These are phyloP conservation scores for Brachionus sp. DNA, from an alignment of 1,140 invertebrate species.

Conservation along the genomic window DNA sequence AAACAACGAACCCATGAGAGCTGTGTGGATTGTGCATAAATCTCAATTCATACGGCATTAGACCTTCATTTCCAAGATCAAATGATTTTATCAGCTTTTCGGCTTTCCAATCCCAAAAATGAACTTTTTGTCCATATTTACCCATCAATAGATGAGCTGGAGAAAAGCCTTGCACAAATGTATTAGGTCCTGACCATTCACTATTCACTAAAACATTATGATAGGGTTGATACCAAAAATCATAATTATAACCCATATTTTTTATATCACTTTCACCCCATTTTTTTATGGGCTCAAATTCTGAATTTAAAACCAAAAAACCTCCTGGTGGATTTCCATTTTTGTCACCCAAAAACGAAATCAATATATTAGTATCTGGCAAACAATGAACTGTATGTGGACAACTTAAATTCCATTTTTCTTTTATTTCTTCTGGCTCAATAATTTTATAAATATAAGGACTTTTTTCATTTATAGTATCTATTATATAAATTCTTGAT, in stretches of 20 bases:
- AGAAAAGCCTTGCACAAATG: conserved; percentile 72
- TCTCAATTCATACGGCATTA: conserved; percentile 82
- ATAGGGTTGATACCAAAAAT: conserved; percentile 93
- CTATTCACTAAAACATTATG: conserved; percentile 81
- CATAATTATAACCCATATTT: conserved; percentile 63
- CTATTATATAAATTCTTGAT: conserved; percentile 78
- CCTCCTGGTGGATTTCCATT: conserved; percentile 69
- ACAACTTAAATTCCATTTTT: conserved; percentile 67
- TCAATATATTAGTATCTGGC: conserved; percentile 82
- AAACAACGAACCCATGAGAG: conserved; percentile 76
- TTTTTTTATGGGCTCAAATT: conserved; percentile 68
- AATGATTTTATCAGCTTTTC: conserved; percentile 74
- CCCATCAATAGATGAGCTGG: conserved; percentile 63
- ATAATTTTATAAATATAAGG: conserved; percentile 68
- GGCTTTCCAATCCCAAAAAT: conserved; percentile 85
- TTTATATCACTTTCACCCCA: conserved; percentile 57
- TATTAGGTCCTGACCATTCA: conserved; percentile 84
- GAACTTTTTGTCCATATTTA: conserved; percentile 75
- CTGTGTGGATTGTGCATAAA: conserved; percentile 86
- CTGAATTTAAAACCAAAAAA: conserved; percentile 80
- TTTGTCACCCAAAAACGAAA: conserved; percentile 81
- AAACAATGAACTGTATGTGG: conserved; percentile 92
- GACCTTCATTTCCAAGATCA: conserved; percentile 76
- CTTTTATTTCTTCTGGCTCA: conserved; percentile 68
- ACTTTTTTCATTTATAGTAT: conserved; percentile 68